phyloP scores from a whole-genome alignment of 2,888 invertebrate genomes.

The Arrhopalites spinosus region DNA sequence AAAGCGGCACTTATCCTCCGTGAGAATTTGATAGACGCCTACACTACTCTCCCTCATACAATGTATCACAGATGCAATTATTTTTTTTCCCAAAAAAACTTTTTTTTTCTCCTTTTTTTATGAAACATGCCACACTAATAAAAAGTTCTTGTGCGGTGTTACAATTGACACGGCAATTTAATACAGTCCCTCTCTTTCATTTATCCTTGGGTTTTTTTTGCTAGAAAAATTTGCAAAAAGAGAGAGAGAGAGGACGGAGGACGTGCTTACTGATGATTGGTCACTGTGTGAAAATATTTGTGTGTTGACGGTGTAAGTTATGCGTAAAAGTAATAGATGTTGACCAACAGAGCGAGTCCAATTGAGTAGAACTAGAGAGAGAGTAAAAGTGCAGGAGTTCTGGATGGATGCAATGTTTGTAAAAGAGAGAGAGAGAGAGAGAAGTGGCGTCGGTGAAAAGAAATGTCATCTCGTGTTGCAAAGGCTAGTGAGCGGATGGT shows the following conservation, averaged over 20 bases:
- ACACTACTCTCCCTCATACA: no score
- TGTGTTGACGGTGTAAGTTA: neutral
- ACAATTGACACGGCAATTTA: neutral
- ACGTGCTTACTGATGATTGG: neutral
- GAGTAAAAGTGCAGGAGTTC: conserved; percentile 24
- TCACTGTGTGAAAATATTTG: neutral
- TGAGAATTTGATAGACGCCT: no score
- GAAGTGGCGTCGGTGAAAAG: conserved; percentile 36
- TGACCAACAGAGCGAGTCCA: conserved; percentile 28
- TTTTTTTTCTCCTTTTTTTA: no score
- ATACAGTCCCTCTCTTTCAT: neutral
- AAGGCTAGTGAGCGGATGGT: conserved; percentile 39
- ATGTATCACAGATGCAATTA: no score
- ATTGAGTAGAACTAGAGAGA: conserved; percentile 13
- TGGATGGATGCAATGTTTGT: conserved; percentile 33
- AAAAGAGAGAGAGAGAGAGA: conserved; percentile 37
- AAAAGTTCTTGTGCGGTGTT: neutral
- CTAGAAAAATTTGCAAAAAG: neutral
- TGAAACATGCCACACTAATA: no score
- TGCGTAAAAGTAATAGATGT: neutral
- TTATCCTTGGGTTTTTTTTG: conserved; percentile 1
- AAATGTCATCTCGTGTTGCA: conserved; percentile 42
- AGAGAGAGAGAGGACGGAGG: neutral
- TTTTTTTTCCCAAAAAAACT: no score
- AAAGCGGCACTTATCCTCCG: no score